phyloP scores from a whole-genome alignment of 2,797 vertebrate species.

The Carapus acus region DNA sequence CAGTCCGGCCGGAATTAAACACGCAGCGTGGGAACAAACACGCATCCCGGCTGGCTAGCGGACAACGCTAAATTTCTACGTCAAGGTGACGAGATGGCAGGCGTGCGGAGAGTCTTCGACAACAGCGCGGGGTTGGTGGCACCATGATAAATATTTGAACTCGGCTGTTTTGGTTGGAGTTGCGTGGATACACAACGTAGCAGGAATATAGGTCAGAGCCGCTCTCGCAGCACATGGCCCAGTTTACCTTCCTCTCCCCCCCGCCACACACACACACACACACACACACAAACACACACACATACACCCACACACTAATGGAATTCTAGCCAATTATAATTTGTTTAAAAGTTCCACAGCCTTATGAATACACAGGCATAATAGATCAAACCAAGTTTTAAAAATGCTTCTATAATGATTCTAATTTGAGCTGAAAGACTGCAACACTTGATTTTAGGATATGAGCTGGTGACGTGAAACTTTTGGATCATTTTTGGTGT shows the following conservation, averaged over 20 bases:
- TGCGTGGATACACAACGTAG: conserved; percentile 25
- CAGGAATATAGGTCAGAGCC: conserved; percentile 62
- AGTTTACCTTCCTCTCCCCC: conserved; percentile 54
- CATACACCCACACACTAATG: too few species aligned
- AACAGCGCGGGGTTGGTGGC: too few species aligned
- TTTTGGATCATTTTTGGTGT: too few species aligned
- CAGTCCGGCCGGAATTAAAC: conserved; percentile 43
- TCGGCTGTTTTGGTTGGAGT: conserved; percentile 35
- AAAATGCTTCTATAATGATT: conserved; percentile 48
- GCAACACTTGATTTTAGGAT: conserved; percentile 32
- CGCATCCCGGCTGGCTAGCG: conserved; percentile 29
- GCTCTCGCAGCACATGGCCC: conserved; percentile 49
- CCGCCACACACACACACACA: too few species aligned
- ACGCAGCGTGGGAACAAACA: conserved; percentile 34
- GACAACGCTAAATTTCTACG: conserved; percentile 23
- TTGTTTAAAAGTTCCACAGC: conserved; percentile 40
- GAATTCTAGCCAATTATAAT: conserved; percentile 56
- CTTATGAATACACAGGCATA: conserved; percentile 50
- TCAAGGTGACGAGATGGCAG: conserved; percentile 23
- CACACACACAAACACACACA: too few species aligned
- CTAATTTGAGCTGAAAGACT: conserved; percentile 53
- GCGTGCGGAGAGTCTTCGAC: too few species aligned
- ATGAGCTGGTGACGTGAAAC: conserved; percentile 46
- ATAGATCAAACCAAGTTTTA: conserved; percentile 55
- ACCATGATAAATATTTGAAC: conserved; percentile 57